A percentile compares a stretch with the other conserved stretches of the same genome.
These are phyloP conservation scores for Bibio marci DNA, from an alignment of 2,888 invertebrate genomes.

Conservation along the genomic window DNA sequence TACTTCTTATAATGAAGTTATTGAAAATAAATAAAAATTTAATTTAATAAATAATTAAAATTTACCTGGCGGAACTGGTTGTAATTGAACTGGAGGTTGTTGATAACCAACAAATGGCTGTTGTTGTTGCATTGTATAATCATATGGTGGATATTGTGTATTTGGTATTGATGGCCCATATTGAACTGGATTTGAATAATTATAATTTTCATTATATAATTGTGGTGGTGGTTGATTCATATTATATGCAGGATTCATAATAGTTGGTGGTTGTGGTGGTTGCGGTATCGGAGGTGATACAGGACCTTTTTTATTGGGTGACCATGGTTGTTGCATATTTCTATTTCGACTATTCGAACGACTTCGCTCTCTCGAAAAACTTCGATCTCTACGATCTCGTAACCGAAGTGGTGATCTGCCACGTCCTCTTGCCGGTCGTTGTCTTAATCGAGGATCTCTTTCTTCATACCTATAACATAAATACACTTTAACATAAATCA, in stretches of 20 bases:
- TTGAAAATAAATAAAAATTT: too few species aligned
- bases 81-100: background rate
- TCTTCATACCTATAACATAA: background rate
- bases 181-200: background rate
- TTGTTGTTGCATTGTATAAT: background rate
- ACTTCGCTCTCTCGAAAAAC: background rate
- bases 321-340: background rate
- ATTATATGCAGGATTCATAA: background rate
- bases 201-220: background rate
- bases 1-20: too few species aligned
- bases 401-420: background rate
- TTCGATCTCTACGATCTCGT: background rate
- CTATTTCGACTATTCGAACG: conserved; percentile 3
- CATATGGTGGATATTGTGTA: background rate
- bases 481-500: too few species aligned
- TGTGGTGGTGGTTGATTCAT: conserved; percentile 1
- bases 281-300: background rate
- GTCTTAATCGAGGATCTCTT: background rate
- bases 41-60: too few species aligned
- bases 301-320: background rate
- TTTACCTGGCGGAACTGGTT: conserved; percentile 2
- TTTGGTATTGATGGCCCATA: background rate
- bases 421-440: background rate
- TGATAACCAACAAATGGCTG: conserved; percentile 1
- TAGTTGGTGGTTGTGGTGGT: conserved; percentile 1